Conservation (phyloP, 2,888 invertebrate species). For the Apodemia hepburni region DNA sequence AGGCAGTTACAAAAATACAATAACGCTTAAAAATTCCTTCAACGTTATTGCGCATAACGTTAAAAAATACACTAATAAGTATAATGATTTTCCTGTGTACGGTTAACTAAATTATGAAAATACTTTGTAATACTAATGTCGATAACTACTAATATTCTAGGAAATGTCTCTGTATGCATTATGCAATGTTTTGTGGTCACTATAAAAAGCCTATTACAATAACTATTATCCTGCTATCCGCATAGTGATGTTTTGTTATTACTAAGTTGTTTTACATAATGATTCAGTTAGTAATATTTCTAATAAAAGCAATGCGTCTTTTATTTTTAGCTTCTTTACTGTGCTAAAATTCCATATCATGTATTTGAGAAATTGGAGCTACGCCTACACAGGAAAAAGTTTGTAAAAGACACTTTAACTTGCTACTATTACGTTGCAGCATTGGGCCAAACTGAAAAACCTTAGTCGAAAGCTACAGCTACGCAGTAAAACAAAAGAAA, state of each 20-base stretch:
- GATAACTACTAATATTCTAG: constrained; percentile 7
- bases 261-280: background rate
- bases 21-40: background rate
- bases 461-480: too few species aligned
- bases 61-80: background rate
- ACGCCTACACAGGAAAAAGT: too few species aligned
- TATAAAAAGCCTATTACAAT: constrained; percentile 14
- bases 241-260: constrained; percentile 8
- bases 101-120: background rate
- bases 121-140: background rate
- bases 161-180: constrained; percentile 2
- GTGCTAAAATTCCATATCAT: too few species aligned
- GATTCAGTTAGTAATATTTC: background rate
- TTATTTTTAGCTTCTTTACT: too few species aligned
- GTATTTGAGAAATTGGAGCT: too few species aligned
- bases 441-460: too few species aligned
- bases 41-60: background rate
- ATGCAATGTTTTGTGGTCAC: constrained; percentile 2
- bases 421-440: too few species aligned
- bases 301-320: too few species aligned
- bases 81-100: background rate
- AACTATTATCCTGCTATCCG: constrained; percentile 2
- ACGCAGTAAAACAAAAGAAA: too few species aligned
- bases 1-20: too few species aligned
- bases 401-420: too few species aligned